Evolutionary conservation across 2,888 invertebrate genomes (phyloP).

Genomic region (Pocota personata): DNA sequence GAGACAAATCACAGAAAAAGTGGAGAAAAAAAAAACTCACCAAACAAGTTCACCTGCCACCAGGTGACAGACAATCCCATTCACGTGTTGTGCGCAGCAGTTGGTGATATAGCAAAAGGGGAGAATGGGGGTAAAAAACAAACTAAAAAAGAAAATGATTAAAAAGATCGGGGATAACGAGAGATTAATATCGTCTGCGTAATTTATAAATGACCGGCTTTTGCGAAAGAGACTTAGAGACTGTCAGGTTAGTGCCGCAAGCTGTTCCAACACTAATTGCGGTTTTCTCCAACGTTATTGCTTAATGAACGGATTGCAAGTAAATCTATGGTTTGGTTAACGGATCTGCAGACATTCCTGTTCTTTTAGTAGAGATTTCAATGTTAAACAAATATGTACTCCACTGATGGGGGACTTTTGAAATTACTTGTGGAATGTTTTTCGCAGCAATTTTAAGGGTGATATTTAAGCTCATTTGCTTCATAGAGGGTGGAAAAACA

Average conservation of each 20-base stretch:
- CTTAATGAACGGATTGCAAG: constrained; percentile 3
- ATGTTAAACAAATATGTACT: background rate
- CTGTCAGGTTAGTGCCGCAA: constrained; percentile 1
- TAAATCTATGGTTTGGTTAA: constrained; percentile 2
- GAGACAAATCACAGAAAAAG: no score
- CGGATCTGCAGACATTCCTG: background rate
- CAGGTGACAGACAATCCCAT: constrained; percentile 8
- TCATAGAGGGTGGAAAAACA: no score
- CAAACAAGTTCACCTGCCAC: constrained; percentile 30
- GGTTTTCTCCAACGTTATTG: constrained; percentile 10
- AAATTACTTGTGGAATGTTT: no score
- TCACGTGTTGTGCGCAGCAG: background rate
- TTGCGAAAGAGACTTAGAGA: background rate
- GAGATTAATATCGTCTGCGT: constrained; percentile 26
- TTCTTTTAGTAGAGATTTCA: background rate
- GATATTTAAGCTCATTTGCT: no score
- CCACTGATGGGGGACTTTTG: background rate
- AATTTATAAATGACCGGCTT: constrained; percentile 10
- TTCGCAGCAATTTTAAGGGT: no score
- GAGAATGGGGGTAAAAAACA: background rate
- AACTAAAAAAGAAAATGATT: background rate
- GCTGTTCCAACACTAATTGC: constrained; percentile 17
- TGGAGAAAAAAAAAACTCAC: background rate
- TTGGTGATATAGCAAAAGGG: no score
- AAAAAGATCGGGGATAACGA: constrained; percentile 2